A percentile compares a stretch with the other conserved stretches of the same genome.
phyloP scores from a whole-genome alignment of 2,888 invertebrate genomes.

The Brenthis ino region DNA sequence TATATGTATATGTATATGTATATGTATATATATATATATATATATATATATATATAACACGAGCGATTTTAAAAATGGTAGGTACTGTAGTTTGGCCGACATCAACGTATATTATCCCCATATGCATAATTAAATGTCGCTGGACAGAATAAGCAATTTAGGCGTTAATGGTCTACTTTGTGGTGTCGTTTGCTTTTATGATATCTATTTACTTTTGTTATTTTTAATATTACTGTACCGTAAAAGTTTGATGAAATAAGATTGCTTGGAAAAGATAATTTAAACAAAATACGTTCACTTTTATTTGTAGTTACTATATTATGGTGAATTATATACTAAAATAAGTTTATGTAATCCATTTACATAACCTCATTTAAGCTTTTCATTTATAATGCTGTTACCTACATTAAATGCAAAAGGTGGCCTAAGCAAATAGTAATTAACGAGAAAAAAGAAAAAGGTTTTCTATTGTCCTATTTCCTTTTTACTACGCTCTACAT shows the following conservation, averaged over 20 bases:
- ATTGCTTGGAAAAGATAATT: background rate
- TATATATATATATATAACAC: background rate
- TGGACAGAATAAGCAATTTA: slow-evolving; percentile 78
- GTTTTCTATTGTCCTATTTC: slow-evolving; percentile 33
- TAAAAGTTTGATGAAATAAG: background rate
- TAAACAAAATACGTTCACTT: too few species aligned
- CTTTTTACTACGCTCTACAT: slow-evolving; percentile 27
- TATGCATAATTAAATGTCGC: slow-evolving; percentile 73
- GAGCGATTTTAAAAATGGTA: slow-evolving; percentile 27
- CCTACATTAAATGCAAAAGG: background rate
- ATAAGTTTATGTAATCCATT: too few species aligned
- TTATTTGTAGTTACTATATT: too few species aligned
- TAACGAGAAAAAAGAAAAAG: slow-evolving; percentile 1
- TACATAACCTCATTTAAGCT: too few species aligned
- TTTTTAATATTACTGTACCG: slow-evolving; percentile 12
- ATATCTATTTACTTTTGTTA: slow-evolving; percentile 49
- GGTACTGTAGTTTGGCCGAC: slow-evolving; percentile 20
- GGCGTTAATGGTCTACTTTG: slow-evolving; percentile 71
- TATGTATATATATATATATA: too few species aligned
- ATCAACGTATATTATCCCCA: slow-evolving; percentile 45
- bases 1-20: too few species aligned
- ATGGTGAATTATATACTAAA: too few species aligned
- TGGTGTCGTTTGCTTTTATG: slow-evolving; percentile 63
- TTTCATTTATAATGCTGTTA: background rate
- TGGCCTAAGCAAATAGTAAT: background rate